Base-by-base conservation (phyloP, 2,888 invertebrate species). In the Chironomus riparius region DNA sequence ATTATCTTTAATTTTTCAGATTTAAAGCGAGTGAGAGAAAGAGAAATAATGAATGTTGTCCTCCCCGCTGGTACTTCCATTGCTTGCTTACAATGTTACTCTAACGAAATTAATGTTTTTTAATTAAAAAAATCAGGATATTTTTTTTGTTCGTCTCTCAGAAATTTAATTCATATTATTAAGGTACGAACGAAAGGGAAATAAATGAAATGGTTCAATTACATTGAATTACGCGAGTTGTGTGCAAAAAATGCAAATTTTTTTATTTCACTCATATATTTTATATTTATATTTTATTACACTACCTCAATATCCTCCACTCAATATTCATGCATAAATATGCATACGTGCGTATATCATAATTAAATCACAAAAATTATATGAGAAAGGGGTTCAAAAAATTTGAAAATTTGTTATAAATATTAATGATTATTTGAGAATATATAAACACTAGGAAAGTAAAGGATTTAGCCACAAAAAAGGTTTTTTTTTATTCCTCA, bases 51-150 rank as follows among this genome's bases (percentile, higher is more conserved):
- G 10, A 38, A 38, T 56, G n/a, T 56, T 47, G 15, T 24, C 50
- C 50, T 47, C 70, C 15, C 47, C 18, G 13, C n/a, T 71, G 71
- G 38, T 56, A 50, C 56, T 71, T 70, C 65, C 56, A n/a, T 56
- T 7, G 15, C 56, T n/a, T 56, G 15, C 5, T n/a, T 56, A 56
- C 24, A 10, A 13, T 21, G 65, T 24, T 65, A 65, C 47, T 24
- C 47, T 74, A 74, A 74, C 68, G n/a, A 74, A 74, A 68, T 74
- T 74, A 74, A 74, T 74, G 74, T 47, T 65, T 74, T 74, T 74
- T 74, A 74, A 74, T 74, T 74, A 74, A 74, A 38, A 38, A 38
- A 74, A 74, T 62, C 74, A 22, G 24, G 68, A 65, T 7, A 65
- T 24, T 65, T 65, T 13, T 65, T 21, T 24, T 24, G 0, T 22